These are phyloP conservation scores for Larimichthys crocea DNA, from an alignment of 2,113 vertebrate genomes.

Conservation along the genomic window DNA sequence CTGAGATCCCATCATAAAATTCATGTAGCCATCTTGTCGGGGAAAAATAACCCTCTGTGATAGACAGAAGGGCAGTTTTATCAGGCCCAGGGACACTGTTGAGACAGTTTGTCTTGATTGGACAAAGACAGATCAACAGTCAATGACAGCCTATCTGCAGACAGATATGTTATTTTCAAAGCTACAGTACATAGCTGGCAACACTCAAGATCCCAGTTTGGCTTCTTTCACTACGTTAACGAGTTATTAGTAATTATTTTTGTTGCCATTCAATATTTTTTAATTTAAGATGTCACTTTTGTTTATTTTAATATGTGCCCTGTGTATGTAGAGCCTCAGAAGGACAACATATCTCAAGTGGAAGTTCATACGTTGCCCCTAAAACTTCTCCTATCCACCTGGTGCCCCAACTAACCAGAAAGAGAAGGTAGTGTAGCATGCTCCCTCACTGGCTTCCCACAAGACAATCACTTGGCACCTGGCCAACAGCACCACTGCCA, in stretches of 20 bases:
- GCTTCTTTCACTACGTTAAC: not conserved
- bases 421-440: too few relatives aligned
- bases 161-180: conserved; percentile 1
- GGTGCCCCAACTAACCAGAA: not conserved
- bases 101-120: conserved; percentile 3
- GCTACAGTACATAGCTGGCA: not conserved
- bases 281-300: not conserved
- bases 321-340: not conserved
- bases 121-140: not conserved
- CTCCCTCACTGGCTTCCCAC: not conserved
- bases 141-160: not conserved
- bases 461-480: not conserved
- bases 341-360: too few relatives aligned
- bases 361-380: not conserved
- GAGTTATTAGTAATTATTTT: not conserved
- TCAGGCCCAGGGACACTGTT: not conserved
- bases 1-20: not conserved
- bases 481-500: not conserved
- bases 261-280: too few relatives aligned
- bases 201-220: not conserved
- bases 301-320: not conserved
- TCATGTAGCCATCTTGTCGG: not conserved
- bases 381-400: not conserved
- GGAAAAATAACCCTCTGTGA: not conserved
- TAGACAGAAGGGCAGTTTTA: not conserved